A percentile compares a stretch with the other conserved stretches of the same genome.
Evolutionary conservation across 1,140 invertebrate species (phyloP).

Genomic region (Chlorops oryzae): DNA sequence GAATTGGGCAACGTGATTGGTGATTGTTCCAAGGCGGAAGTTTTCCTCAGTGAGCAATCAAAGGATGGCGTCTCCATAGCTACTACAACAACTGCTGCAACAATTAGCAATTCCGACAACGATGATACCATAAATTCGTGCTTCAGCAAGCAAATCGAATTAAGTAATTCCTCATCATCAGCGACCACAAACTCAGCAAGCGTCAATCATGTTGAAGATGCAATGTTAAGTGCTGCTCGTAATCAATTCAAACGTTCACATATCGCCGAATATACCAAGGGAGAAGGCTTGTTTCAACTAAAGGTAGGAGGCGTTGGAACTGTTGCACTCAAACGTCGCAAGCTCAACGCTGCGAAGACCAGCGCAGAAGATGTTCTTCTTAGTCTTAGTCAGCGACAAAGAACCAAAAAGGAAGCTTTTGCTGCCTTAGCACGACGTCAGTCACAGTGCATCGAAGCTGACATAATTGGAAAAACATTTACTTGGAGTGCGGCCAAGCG

Average conservation of each 20-base stretch:
- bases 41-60: constrained; percentile 42
- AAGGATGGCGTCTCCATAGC: constrained; percentile 29
- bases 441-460: constrained; percentile 23
- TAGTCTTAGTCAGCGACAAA: constrained; percentile 46
- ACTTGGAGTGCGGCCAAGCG: constrained; percentile 46
- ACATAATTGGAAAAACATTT: constrained; percentile 42
- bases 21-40: constrained; percentile 50
- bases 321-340: constrained; percentile 62
- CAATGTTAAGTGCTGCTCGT: constrained; percentile 48
- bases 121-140: constrained; percentile 46
- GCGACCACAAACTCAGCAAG: constrained; percentile 52
- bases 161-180: constrained; percentile 49
- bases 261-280: too few species aligned
- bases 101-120: constrained; percentile 43
- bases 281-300: too few species aligned
- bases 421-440: constrained; percentile 29
- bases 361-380: constrained; percentile 51
- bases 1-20: constrained; percentile 58
- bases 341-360: constrained; percentile 51
- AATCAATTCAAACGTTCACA: constrained; percentile 43
- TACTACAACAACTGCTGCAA: constrained; percentile 21
- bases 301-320: too few species aligned
- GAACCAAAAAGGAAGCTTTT: constrained; percentile 36
- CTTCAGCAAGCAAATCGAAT: constrained; percentile 26
- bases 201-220: constrained; percentile 57